Base-by-base conservation (phyloP, 2,888 invertebrate genomes). In the Leptothorax acervorum region DNA sequence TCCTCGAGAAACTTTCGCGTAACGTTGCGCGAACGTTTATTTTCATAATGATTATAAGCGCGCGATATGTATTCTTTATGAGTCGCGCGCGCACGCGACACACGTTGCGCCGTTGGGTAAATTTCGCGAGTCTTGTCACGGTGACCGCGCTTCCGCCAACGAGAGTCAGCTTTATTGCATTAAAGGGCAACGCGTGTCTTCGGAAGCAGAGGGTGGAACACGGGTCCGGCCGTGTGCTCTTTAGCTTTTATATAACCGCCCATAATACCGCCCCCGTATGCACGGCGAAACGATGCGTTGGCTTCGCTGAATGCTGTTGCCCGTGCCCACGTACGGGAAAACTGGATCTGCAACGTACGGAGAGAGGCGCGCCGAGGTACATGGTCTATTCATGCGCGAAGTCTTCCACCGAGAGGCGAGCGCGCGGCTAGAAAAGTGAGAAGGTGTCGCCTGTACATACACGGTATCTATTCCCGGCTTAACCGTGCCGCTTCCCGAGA, bases 321-420 rank as follows among this genome's bases (percentile, higher is more conserved):
- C 83, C 70, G 85, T 84, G 86, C 89, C 89, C 89, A 89, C 88
- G 83, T 86, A 84, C 79, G 68, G 65, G 71, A 79, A 84, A 90
- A 90, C 89, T 89, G 86, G 89, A 89, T 89, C 68, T 82, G 76
- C 82, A 73, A 66, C 48, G 63, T 73, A 55, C 62, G 31, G 63
- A 60, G 74, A 48, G 65, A 66, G 71, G 81, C 55, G 81, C 28
- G 84, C 53, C 63, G 57, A 51, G 79, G 70, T 68, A 57, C 66
- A 51, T 74, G 53, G 78, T 48, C 83, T 84, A 85, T 85, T 82
- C 82, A 65, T 62, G 68, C 71, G 66, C 66, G 6, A 55, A 75
- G 76, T 65, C 53, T 55, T 66, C 53, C 66, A 42, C 12, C 53
- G 53, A 76, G 76, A 76, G 39, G 51, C 53, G 39, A 65, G 45